Evolutionary conservation across 30 jellyfish, hydroid and myxozoan genomes (phyloP).

Genomic region (Mastigias papua): DNA sequence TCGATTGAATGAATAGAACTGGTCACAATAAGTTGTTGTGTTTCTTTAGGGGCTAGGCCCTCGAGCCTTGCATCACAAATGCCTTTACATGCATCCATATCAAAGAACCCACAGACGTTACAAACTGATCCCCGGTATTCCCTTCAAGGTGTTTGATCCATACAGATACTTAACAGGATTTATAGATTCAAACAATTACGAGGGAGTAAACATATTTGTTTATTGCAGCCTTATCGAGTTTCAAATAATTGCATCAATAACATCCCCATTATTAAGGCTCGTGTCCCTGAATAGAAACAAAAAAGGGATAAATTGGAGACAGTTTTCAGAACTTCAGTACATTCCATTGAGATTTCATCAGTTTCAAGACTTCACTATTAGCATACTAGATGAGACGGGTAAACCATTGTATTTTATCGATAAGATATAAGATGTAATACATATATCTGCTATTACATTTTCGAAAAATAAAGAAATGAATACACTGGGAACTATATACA

Average conservation of each 20-base stretch:
- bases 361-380: neutral
- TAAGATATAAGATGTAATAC: no score
- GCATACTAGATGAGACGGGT: neutral
- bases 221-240: neutral
- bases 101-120: neutral
- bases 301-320: neutral
- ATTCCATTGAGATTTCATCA: neutral
- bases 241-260: neutral
- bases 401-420: neutral
- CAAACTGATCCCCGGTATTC: neutral
- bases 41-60: no score
- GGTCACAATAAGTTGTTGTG: no score
- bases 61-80: no score
- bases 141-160: neutral
- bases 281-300: neutral
- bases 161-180: neutral
- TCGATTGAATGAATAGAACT: no score
- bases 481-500: neutral
- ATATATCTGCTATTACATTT: neutral
- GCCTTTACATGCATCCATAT: no score
- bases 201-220: neutral
- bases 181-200: neutral
- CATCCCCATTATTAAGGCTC: neutral
- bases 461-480: neutral
- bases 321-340: neutral